Evolutionary conservation across 37 sponge, comb jelly and placozoan genomes (phyloP).

Genomic region (Cliona cf. orientalis): DNA sequence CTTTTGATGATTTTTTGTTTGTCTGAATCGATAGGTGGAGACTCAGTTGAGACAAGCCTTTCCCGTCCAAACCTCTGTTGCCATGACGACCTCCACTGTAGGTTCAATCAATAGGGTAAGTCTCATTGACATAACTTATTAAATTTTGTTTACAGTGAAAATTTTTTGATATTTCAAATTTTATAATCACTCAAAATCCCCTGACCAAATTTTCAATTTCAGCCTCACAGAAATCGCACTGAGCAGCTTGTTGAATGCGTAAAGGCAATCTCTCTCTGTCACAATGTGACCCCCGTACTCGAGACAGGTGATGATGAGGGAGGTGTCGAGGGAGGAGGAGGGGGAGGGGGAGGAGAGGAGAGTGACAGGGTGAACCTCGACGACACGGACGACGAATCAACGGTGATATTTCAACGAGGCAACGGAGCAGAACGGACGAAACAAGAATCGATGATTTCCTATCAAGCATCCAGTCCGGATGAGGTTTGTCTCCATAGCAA

Average conservation of each 20-base stretch:
- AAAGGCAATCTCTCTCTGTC: conserved; percentile 87
- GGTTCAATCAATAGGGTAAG: not conserved
- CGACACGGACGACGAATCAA: conserved; percentile 57
- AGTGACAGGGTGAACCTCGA: not conserved
- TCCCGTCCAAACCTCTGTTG: conserved; percentile 1
- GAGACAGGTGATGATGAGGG: not conserved
- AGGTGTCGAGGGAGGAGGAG: not conserved
- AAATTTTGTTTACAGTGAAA: too few relatives aligned
- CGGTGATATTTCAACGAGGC: conserved; percentile 32
- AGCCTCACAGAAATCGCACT: not conserved
- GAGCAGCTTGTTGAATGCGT: conserved; percentile 74
- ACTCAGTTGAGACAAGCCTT: conserved; percentile 20
- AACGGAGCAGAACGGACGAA: not conserved
- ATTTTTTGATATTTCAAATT: too few relatives aligned
- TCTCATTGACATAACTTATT: too few relatives aligned
- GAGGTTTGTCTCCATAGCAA: conserved; percentile 63
- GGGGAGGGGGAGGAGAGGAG: conserved; percentile 16
- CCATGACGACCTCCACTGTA: not conserved
- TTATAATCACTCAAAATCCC: not conserved
- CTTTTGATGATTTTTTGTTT: not conserved
- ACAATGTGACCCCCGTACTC: conserved; percentile 91
- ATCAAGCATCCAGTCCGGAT: conserved; percentile 96
- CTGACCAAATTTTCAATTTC: not conserved
- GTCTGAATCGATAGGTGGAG: not conserved
- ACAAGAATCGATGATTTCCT: conserved; percentile 24